Evolutionary conservation across 2,797 vertebrate genomes (phyloP), one percentile per base, ranked within the genome.

Genomic region (Falco columbarius): DNA sequence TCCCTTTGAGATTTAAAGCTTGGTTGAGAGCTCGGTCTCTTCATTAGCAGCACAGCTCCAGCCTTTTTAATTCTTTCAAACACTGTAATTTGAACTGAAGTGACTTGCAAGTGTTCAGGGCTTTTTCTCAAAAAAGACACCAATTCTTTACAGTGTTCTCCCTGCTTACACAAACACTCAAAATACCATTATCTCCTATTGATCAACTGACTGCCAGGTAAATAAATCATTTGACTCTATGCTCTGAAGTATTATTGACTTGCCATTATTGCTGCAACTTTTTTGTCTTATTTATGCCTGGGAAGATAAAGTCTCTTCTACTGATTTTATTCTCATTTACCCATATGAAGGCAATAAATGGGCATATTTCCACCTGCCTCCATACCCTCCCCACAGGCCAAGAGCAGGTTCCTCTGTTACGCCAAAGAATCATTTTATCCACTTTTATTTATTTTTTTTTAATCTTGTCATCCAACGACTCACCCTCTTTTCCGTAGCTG

Each of bases 301-400:
- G 58, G n/a, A 34, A 46, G 42, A 80, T 15, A 58, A 34, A 67
- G 10, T 11, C 46, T 72, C 24, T 75, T 56, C 42, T 32, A 18
- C 58, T 34, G 79, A 49, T 91, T 40, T 61, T 29, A n/a, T 72
- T 76, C 81, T 49, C 34, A 2, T 38, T 22, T 65, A n/a, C 38
- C 26, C 42, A 9, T 7, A 3, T 0, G 23, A 58, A 46, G 29
- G 12, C 3, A 1, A 42, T 30, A 46, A 79, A 54, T 3, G 5
- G 5, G 14, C 0, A 0, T 1, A 12, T 63, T 80, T 13, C 34
- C 54, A 49, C 34, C 49, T 1, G 0, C 18, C 40, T 36, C 51
- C 12, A 2, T 7, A 6, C 67, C 51, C 42, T 54, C 26, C 54
- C 36, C 0, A 0, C 20, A 36, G 20, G 27, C 51, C 81, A 22